A percentile compares a stretch with the other conserved stretches of the same genome.
Evolutionary conservation across 2,797 vertebrate genomes (phyloP).

Genomic region (Mionectes olivaceus): DNA sequence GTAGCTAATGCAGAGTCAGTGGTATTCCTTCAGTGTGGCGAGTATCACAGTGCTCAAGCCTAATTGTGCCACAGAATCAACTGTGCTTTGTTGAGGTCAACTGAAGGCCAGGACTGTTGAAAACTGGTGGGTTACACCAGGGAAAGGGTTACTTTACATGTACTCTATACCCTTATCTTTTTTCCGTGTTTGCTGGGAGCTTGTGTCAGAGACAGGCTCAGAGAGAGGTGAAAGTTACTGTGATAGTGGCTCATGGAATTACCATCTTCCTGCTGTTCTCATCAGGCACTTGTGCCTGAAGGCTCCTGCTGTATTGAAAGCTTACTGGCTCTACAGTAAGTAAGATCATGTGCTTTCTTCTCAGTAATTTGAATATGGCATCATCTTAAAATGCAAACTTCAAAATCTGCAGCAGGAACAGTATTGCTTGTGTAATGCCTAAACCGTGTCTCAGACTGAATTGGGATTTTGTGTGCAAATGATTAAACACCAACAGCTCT

Average conservation of each 20-base stretch:
- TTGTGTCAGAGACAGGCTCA: neutral
- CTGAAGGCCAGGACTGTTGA: neutral
- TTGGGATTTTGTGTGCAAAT: neutral
- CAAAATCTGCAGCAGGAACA: neutral
- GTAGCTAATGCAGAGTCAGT: neutral
- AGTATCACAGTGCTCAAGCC: neutral
- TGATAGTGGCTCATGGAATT: neutral
- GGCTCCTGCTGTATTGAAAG: neutral
- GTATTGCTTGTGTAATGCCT: neutral
- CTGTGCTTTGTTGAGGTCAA: neutral
- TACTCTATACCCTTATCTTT: rapidly evolving
- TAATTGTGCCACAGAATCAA: neutral
- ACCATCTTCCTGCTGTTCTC: rapidly evolving
- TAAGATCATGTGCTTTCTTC: neutral
- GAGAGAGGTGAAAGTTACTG: neutral
- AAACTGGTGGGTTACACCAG: neutral
- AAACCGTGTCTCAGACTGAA: neutral
- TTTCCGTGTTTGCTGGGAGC: neutral
- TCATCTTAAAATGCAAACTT: neutral
- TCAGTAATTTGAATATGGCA: neutral
- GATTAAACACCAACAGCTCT: neutral
- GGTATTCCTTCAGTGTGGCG: neutral
- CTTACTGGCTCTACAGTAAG: neutral
- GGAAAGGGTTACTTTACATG: neutral
- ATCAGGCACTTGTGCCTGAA: neutral